phyloP scores from a whole-genome alignment of 2,113 vertebrate species.

The Paradoxurus hermaphroditus region DNA sequence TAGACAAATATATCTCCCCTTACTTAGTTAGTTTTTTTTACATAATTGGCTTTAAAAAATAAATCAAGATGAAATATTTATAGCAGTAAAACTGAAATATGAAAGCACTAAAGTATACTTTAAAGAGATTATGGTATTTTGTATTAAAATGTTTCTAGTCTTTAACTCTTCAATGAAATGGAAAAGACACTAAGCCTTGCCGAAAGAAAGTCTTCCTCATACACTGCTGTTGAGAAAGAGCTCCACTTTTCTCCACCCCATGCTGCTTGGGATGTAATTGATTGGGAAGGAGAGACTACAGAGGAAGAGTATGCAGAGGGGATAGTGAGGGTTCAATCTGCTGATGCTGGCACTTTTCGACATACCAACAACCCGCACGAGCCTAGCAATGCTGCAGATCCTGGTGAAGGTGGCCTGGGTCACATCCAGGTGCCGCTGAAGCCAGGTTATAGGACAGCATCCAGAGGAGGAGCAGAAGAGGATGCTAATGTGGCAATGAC shows the following conservation, averaged over 20 bases:
- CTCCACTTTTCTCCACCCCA: background rate
- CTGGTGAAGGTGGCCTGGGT: background rate
- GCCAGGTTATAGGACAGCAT: background rate
- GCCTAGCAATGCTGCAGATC: background rate
- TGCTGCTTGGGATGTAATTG: background rate
- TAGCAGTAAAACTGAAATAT: conserved; percentile 11
- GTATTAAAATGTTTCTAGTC: background rate
- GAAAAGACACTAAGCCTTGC: background rate
- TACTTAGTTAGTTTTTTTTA: conserved; percentile 3
- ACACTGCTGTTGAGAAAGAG: background rate
- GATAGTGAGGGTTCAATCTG: fast-evolving
- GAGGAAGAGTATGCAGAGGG: fast-evolving
- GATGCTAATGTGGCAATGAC: background rate
- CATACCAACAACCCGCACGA: fast-evolving
- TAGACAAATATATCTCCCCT: background rate
- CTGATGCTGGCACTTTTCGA: background rate
- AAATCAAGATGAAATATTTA: background rate
- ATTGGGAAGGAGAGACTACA: background rate
- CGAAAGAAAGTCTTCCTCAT: background rate
- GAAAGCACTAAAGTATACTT: background rate
- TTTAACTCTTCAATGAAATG: background rate
- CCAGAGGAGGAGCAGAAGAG: background rate
- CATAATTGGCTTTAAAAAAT: background rate
- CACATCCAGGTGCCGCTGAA: background rate
- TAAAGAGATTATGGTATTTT: background rate